Base-by-base conservation (phyloP, 1,140 invertebrate genomes). In the Anastatus disparis region DNA sequence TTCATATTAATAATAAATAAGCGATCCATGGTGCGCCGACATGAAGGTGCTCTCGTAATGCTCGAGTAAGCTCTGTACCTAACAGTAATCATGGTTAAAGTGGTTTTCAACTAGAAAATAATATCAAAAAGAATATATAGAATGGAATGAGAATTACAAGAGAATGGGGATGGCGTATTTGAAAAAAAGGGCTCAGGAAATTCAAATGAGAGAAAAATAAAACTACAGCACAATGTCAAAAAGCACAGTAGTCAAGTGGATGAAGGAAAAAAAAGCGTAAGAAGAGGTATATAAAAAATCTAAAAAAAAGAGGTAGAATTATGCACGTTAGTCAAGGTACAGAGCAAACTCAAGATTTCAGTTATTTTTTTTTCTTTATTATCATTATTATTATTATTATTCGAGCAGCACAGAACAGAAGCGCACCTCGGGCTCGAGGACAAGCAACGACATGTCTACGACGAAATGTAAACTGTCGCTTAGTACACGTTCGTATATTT, bases 401-500 rank as follows among this genome's bases (percentile, higher is more conserved):
- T 81, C 77, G 79, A 83, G 82, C 81, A 81, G 79, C 77, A 81
- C 69, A 76, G 71, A 77, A 74, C 79, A 78, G 78, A 70, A 77
- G 78, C 81, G 82, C 83, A 85, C 83, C 84, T 85, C 82, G 76
- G 84, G 81, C 84, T 84, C 82, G 79, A 85, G 84, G 84, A 86
- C 84, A 84, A 85, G 84, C 81, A 79, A 75, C 75, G 68, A 76
- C 77, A n/a, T n/a, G 75, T 80, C 77, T 75, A 76, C 70, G 64
- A 27, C 62, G 59, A n/a, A n/a, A n/a, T 59, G 67, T 27, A 44
- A 48, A 55, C 67, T 44, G 17, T 63, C 44, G 50, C 59, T 17
- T n/a, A 42, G 22, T 69, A 53, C 65, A 61, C 27, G 44, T 63
- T 42, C n/a, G n/a, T n/a, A n/a, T n/a, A n/a, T n/a, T n/a, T n/a